Percentiles rank a stretch among this genome's conserved stretches.
Conservation (phyloP, 2,113 vertebrate species). For the Leptodactylus fuscus region DNA sequence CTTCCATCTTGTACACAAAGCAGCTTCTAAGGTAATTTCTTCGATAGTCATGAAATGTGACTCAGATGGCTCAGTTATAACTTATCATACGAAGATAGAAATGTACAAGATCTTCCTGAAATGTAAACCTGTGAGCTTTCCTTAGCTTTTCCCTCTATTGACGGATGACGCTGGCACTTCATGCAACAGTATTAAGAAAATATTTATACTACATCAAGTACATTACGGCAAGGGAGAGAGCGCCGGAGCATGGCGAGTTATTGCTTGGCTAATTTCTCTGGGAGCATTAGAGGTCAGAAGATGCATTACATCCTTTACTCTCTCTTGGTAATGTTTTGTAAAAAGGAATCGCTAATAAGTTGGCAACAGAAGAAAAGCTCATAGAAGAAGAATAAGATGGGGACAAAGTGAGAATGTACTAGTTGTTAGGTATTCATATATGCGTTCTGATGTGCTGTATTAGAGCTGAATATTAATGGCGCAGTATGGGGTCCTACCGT, state of each 20-base stretch:
- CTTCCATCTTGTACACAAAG: no score
- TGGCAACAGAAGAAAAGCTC: conserved; percentile 37
- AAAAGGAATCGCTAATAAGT: conserved; percentile 53
- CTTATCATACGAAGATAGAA: neutral
- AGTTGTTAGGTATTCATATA: conserved; percentile 49
- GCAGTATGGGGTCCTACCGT: neutral
- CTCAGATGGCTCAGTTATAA: no score
- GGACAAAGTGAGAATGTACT: conserved; percentile 34
- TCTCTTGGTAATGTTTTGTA: conserved; percentile 43
- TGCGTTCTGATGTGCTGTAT: conserved; percentile 40
- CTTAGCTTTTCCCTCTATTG: neutral
- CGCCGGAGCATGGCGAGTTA: conserved; percentile 31
- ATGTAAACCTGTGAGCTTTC: neutral
- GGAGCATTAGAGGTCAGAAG: conserved; percentile 56
- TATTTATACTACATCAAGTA: conserved; percentile 46
- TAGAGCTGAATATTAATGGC: conserved; percentile 39
- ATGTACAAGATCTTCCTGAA: neutral
- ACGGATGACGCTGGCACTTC: neutral
- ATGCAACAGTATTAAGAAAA: conserved; percentile 50
- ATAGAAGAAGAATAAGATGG: conserved; percentile 38
- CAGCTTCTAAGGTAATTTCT: no score
- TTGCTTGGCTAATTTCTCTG: conserved; percentile 47
- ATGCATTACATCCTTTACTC: conserved; percentile 38
- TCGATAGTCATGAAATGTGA: neutral
- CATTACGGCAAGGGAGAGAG: neutral